Base-by-base conservation (phyloP, 1,140 invertebrate species). In the Chlorops oryzae region DNA sequence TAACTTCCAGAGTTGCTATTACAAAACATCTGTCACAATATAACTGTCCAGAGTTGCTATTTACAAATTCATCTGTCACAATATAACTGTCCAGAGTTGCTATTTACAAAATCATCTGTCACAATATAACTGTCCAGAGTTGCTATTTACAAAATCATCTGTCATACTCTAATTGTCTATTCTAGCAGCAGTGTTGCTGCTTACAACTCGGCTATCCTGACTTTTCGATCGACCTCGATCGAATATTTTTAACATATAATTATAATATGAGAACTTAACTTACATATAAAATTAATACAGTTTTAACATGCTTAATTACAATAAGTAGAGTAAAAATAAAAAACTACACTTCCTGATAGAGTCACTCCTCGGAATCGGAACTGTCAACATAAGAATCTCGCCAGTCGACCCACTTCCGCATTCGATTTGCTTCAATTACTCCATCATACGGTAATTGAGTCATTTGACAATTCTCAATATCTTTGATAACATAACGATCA, bases 381-480 rank as follows among this genome's bases (percentile, higher is more conserved):
- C n/a, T 38, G 21, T 38, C 12, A 20, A 9, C 17, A 39, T 39
- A 5, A 39, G 18, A 6, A 39, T 20, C 22, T 5, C 15, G 18
- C 18, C 18, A 39, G 18, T 39, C 37, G 17, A 39, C 18, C 15
- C 37, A 39, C 18, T 39, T 39, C 22, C 17, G 18, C 15, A 39
- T 20, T 20, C 37, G 37, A 39, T 21, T 39, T 39, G 37, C n/a
- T n/a, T n/a, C n/a, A n/a, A n/a, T n/a, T n/a, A n/a, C n/a, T n/a
- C n/a, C n/a, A n/a, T n/a, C n/a, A 39, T 20, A 9, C 27, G 42
- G 42, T 9, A 44, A 17, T 44, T 44, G 42, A 15, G 42, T 44
- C 18, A 44, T 22, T 15, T 44, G 42, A 28, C 23, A 25, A 28
- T 44, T 44, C 18, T 44, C 42, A n/a, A 44, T 28, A 17, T 44